Conservation (phyloP, 2,797 vertebrate genomes). For the Vipera ursinii region DNA sequence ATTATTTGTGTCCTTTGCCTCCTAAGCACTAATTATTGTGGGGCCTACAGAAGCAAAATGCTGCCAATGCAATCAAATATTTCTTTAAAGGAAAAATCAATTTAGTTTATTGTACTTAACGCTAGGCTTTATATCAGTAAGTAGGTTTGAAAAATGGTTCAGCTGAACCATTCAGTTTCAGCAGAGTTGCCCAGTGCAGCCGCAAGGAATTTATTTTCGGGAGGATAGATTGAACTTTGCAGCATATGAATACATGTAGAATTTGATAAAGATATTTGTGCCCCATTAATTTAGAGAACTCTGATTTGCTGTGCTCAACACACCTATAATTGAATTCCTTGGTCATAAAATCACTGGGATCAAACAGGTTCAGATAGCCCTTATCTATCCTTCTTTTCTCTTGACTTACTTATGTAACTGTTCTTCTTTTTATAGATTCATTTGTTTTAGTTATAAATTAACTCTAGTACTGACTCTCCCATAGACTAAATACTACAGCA, state of each 20-base stretch:
- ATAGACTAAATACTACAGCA: conserved; percentile 50
- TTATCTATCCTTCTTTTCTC: conserved; percentile 66
- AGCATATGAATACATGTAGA: conserved; percentile 61
- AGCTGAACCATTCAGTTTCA: conserved; percentile 22
- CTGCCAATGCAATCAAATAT: neutral
- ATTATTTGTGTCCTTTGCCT: neutral
- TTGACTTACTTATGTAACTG: conserved; percentile 63
- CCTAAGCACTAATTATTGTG: neutral
- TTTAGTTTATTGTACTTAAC: conserved; percentile 3
- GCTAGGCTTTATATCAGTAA: neutral
- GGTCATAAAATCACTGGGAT: conserved; percentile 74
- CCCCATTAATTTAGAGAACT: conserved; percentile 78
- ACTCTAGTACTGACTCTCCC: conserved; percentile 66
- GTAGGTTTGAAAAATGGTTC: conserved; percentile 44
- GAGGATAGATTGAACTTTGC: conserved; percentile 68
- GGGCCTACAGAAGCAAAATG: neutral
- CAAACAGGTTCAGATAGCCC: conserved; percentile 70
- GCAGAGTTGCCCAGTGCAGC: conserved; percentile 36
- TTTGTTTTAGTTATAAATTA: conserved; percentile 80
- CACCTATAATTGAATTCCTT: conserved; percentile 85
- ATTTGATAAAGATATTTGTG: conserved; percentile 67
- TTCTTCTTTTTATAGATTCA: conserved; percentile 75
- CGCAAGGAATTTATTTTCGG: conserved; percentile 61
- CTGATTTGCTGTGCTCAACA: conserved; percentile 72
- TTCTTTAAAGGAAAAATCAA: conserved; percentile 23